Conservation (phyloP, 2,797 vertebrate species). For the Tamandua tetradactyla region DNA sequence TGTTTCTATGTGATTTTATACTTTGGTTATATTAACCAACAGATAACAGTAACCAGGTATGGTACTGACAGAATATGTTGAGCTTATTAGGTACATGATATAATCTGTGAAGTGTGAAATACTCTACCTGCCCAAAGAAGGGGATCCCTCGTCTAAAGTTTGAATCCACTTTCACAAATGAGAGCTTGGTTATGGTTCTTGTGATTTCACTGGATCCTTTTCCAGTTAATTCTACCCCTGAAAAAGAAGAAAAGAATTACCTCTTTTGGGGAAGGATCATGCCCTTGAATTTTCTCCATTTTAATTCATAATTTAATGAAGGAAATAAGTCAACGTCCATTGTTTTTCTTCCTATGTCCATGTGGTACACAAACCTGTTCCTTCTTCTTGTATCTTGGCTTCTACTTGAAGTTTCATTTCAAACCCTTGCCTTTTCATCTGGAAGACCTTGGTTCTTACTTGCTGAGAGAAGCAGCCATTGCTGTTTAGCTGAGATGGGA, state of each 20-base stretch:
- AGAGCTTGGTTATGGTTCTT: slow-evolving; percentile 75
- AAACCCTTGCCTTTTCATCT: slow-evolving; percentile 81
- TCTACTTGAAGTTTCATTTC: slow-evolving; percentile 78
- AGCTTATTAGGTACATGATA: neutral
- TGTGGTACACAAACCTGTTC: slow-evolving; percentile 81
- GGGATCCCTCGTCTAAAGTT: slow-evolving; percentile 84
- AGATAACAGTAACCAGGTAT: neutral
- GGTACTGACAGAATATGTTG: neutral
- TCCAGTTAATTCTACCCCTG: slow-evolving; percentile 83
- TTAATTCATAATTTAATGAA: neutral
- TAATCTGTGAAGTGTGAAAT: neutral
- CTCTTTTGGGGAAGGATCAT: neutral
- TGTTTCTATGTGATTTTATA: slow-evolving; percentile 34
- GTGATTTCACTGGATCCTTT: slow-evolving; percentile 79
- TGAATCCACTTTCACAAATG: slow-evolving; percentile 78
- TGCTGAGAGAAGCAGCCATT: slow-evolving; percentile 82
- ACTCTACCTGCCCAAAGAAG: slow-evolving; percentile 84
- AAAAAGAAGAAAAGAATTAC: neutral
- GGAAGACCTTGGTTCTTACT: slow-evolving; percentile 83
- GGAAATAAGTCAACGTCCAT: neutral
- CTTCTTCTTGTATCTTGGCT: slow-evolving; percentile 84
- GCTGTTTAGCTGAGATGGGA: slow-evolving; percentile 77
- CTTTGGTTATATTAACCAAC: neutral
- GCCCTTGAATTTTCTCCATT: neutral
- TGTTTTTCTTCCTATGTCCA: neutral